These are phyloP conservation scores for Datnioides undecimradiatus DNA, from an alignment of 2,113 vertebrate genomes.

Conservation along the genomic window DNA sequence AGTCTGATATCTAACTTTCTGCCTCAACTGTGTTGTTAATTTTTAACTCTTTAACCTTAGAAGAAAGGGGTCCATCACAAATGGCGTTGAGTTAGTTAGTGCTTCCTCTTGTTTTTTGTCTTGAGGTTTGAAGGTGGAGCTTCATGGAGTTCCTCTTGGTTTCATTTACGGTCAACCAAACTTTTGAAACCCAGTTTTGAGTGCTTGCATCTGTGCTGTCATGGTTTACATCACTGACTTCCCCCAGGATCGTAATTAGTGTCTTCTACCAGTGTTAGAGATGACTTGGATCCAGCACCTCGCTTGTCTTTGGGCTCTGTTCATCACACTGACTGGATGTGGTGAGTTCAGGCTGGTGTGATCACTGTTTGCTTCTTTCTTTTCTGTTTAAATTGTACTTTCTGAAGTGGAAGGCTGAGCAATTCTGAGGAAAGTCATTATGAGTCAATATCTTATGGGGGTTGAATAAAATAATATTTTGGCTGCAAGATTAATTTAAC, in stretches of 20 bases:
- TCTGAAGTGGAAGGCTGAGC: not conserved
- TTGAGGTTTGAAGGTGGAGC: conserved; percentile 73
- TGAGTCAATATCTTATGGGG: not conserved
- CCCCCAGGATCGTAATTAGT: not conserved
- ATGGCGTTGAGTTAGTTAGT: not conserved
- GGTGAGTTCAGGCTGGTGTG: conserved; percentile 59
- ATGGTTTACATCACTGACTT: conserved; percentile 14
- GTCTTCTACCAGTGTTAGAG: not conserved
- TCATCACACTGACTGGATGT: conserved; percentile 30
- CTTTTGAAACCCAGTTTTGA: not conserved
- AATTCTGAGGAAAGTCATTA: not conserved
- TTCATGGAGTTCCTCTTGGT: conserved; percentile 66
- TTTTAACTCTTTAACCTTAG: too few species aligned
- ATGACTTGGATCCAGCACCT: conserved; percentile 39
- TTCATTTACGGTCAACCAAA: conserved; percentile 42
- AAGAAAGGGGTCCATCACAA: not conserved
- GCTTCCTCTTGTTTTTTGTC: conserved; percentile 51
- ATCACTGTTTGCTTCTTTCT: not conserved
- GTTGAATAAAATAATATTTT: not conserved
- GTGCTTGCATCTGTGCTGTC: conserved; percentile 1
- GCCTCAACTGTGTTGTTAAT: not conserved
- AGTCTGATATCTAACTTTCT: not conserved
- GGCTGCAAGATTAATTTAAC: not conserved
- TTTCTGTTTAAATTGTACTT: not conserved
- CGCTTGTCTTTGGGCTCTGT: conserved; percentile 40